Conservation (phyloP, 2,113 vertebrate species). For the Garra rufa region DNA sequence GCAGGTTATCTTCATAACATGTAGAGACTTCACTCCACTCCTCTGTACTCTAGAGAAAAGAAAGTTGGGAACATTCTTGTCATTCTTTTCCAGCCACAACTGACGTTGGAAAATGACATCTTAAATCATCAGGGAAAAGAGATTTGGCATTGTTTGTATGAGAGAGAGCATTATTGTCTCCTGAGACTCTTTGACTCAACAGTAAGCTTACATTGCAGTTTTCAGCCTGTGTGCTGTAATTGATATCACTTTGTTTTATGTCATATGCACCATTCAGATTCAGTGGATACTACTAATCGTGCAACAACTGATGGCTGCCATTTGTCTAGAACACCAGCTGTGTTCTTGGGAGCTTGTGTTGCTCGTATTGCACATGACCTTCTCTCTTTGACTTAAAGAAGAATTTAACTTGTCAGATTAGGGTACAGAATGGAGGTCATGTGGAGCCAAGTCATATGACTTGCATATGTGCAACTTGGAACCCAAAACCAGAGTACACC, state of each 20-base stretch:
- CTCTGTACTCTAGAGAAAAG: slow-evolving; percentile 2
- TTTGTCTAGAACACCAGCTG: slow-evolving; percentile 3
- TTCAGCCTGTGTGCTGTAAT: neutral
- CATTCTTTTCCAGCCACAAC: slow-evolving; percentile 25
- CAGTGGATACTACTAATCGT: neutral
- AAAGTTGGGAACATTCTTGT: slow-evolving; percentile 31
- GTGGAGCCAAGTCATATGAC: neutral
- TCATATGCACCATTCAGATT: neutral
- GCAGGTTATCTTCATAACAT: neutral
- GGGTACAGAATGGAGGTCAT: neutral
- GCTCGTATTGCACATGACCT: neutral
- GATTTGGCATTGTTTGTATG: slow-evolving; percentile 13
- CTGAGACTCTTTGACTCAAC: slow-evolving; percentile 25
- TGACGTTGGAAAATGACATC: neutral
- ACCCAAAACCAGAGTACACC: too few relatives aligned
- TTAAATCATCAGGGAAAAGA: slow-evolving; percentile 7
- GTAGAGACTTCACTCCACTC: neutral
- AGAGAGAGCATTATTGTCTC: neutral
- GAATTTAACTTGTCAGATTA: neutral
- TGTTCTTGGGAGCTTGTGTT: neutral
- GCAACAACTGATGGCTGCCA: slow-evolving; percentile 2
- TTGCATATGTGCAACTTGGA: neutral
- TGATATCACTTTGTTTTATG: slow-evolving; percentile 14
- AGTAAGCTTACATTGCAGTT: neutral
- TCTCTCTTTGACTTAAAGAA: neutral